Evolutionary conservation across 1,140 invertebrate species (phyloP).

Genomic region (Rhopalosiphum padi): DNA sequence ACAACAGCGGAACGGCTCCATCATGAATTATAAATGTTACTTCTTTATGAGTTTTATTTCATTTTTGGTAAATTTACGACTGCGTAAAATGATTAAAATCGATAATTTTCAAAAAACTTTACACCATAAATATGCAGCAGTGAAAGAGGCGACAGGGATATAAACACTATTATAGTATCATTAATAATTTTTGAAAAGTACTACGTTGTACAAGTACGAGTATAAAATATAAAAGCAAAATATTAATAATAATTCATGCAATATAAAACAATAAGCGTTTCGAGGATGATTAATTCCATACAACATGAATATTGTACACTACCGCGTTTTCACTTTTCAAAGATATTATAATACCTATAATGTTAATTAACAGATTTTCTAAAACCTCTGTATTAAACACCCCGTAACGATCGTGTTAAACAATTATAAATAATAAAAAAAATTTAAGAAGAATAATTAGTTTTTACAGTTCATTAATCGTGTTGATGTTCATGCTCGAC

Average conservation of each 20-base stretch:
- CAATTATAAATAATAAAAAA: neutral
- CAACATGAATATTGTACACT: neutral
- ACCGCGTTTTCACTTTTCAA: neutral
- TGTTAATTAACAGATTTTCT: neutral
- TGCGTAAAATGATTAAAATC: constrained; percentile 12
- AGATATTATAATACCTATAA: neutral
- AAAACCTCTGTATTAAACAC: neutral
- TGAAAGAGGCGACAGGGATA: neutral
- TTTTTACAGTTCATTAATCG: neutral
- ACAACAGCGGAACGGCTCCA: neutral
- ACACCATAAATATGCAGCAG: neutral
- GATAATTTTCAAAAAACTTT: constrained; percentile 35
- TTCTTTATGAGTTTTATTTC: neutral
- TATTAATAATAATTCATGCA: constrained; percentile 30
- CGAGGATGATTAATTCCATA: neutral
- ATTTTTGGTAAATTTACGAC: neutral
- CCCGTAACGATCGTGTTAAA: neutral
- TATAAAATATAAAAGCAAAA: neutral
- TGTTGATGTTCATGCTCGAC: neutral
- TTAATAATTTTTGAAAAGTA: neutral
- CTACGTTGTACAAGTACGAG: neutral
- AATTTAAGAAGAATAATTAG: neutral
- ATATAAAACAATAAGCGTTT: neutral
- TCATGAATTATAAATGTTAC: constrained; percentile 14
- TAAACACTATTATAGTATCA: neutral